Evolutionary conservation across 2,113 vertebrate species (phyloP), one percentile per base, ranked within the genome.

Genomic region (Lanius ludovicianus): DNA sequence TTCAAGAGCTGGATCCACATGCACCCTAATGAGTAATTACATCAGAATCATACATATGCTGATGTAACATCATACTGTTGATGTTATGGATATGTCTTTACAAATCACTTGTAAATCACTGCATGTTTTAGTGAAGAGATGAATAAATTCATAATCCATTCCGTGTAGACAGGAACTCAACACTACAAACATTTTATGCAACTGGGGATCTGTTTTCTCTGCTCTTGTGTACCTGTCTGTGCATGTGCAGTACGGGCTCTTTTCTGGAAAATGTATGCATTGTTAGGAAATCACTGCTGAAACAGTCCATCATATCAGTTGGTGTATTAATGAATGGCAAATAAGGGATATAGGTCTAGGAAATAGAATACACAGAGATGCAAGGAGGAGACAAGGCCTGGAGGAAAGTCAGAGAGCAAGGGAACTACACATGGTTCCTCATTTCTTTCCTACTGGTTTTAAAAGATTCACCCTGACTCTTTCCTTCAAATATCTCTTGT

Each of bases 61-160:
- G 88, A 56, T 56, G 35, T 24, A 70, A 70, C 64, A 70, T 49
- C 56, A 37, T 20, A 28, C 10, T 52, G 50, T 35, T 63, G 60
- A 50, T 67, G 47, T 84, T 87, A 74, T 0, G 0, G 59, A 41
- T 92, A 74, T 35, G 55, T 60, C 50, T 65, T 74, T 81, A 89
- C 50, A 88, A 92, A 85, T 65, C 64, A 83, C 59, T 47, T 83
- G 63, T 74, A 91, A 96, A 91, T 91, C 42, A 59, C 65, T 75
- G 68, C 42, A 52, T 57, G 57, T 78, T 90, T 93, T 78, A 89
- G 81, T 53, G 44, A 88, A 71, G 24, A 90, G 56, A 90, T 53
- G 0, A 77, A 84, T 60, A 85, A 71, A 71, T 87, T 82, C 28
- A 21, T 64, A 59, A 75, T 39, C 28, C 24, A 46, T 76, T 84